Conservation (phyloP, 2,797 vertebrate species). For the Rhincodon typus region DNA sequence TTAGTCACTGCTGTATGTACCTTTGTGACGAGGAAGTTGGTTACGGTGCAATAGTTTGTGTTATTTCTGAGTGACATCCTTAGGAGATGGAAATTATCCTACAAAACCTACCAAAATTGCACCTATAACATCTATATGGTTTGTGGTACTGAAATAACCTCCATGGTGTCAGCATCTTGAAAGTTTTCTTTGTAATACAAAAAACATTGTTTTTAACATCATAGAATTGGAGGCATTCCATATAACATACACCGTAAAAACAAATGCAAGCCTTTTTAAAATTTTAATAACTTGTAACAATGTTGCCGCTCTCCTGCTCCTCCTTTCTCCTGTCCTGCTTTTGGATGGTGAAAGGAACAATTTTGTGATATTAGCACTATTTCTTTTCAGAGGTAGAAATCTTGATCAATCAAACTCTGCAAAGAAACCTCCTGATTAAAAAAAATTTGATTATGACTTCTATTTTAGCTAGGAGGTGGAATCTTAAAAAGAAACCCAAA, state of each 20-base stretch:
- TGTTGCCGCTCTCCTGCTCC: neutral
- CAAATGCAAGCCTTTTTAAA: neutral
- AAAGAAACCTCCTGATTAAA: neutral
- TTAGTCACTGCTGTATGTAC: neutral
- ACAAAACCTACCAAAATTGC: neutral
- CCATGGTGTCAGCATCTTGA: neutral
- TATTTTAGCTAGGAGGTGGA: neutral
- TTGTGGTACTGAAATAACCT: neutral
- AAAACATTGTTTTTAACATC: neutral
- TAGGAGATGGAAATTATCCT: neutral
- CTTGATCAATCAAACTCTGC: neutral
- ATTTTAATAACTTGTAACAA: neutral
- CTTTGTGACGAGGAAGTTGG: neutral
- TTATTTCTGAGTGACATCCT: neutral
- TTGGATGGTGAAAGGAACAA: neutral
- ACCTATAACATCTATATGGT: neutral
- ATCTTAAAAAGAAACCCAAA: neutral
- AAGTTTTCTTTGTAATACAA: neutral
- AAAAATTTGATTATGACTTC: neutral
- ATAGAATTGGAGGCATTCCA: neutral
- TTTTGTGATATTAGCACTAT: neutral
- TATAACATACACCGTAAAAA: neutral
- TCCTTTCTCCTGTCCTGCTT: neutral
- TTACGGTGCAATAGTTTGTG: neutral
- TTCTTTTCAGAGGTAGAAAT: neutral